Evolutionary conservation across 2,888 invertebrate species (phyloP).

Genomic region (Orgyia antiqua): DNA sequence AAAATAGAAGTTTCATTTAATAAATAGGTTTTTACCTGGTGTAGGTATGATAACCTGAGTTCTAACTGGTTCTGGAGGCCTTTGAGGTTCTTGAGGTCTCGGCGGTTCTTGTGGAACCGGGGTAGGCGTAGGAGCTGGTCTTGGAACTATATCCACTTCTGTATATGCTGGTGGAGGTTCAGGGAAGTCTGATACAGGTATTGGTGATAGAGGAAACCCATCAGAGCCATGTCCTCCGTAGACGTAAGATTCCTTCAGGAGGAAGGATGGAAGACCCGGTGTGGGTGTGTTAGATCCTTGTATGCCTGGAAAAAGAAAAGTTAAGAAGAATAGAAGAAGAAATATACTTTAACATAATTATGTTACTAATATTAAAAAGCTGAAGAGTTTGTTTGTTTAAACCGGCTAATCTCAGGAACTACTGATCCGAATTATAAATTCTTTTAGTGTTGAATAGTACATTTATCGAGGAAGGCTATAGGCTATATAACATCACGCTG

Average conservation of each 20-base stretch:
- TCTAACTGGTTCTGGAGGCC: slow-evolving; percentile 25
- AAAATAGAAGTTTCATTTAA: no score
- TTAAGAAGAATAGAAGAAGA: not conserved
- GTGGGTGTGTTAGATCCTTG: slow-evolving; percentile 6
- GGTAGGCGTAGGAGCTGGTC: not conserved
- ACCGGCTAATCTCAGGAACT: no score
- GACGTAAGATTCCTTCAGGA: slow-evolving; percentile 39
- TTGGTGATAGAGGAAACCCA: slow-evolving; percentile 36
- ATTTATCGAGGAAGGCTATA: no score
- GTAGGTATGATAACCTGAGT: slow-evolving; percentile 41
- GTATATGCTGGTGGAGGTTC: slow-evolving; percentile 59
- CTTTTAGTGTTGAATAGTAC: no score
- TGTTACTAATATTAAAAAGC: no score
- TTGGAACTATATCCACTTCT: slow-evolving; percentile 17
- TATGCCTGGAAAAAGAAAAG: slow-evolving; percentile 13
- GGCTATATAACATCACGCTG: not conserved
- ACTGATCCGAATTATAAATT: no score
- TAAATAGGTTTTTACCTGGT: no score
- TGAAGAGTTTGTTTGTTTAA: no score
- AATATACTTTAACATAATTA: no score
- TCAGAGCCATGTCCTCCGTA: slow-evolving; percentile 31
- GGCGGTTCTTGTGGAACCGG: not conserved
- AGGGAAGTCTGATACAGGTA: slow-evolving; percentile 43
- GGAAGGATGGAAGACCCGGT: slow-evolving; percentile 10
- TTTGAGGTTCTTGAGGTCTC: not conserved